Evolutionary conservation across 2,888 invertebrate species (phyloP), one percentile per base, ranked within the genome.

Genomic region (Trachelus stipa): DNA sequence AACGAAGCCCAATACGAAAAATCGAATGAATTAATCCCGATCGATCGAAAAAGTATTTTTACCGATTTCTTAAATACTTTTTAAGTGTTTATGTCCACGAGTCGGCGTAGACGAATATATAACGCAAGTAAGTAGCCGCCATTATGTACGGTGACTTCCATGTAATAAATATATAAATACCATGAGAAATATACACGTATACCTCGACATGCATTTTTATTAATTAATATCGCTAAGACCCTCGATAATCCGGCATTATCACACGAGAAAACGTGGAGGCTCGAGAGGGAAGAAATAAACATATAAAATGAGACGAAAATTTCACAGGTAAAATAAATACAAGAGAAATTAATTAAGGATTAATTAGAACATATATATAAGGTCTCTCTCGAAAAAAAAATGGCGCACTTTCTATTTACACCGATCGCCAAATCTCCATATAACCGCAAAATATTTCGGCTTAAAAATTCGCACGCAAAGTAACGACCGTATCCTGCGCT

Each of bases 101-200:
- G 56, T 56, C 56, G 56, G 56, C 56, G 23, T 23, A 56, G 56
- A 15, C 56, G 23, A 23, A 56, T 9, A 56, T 56, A 6, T 56
- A 56, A 56, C 56, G 56, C 56, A 23, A 23, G 56, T 23, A 56
- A 56, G 56, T 56, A 56, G 56, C 56, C 56, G 23, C 23, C 56
- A 56, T 56, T 56, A 56, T 71, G 71, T 71, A 71, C 34, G 71
- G 71, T 71, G 31, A 71, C 31, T 71, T 71, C 71, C 71, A 71
- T 71, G 71, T 71, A 71, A 71, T 71, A 71, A 71, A 71, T 71
- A 71, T 71, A 71, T 71, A 71, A 71, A 71, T 71, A 71, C 30
- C 33, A 33, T 33, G 33, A 71, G 12, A 71, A 33, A 71, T 71
- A 71, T 71, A 71, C 34, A 71, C 34, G 71, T 71, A 71, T 71